Evolutionary conservation across 2,797 vertebrate genomes (phyloP).

Genomic region (Megaceryle alcyon): DNA sequence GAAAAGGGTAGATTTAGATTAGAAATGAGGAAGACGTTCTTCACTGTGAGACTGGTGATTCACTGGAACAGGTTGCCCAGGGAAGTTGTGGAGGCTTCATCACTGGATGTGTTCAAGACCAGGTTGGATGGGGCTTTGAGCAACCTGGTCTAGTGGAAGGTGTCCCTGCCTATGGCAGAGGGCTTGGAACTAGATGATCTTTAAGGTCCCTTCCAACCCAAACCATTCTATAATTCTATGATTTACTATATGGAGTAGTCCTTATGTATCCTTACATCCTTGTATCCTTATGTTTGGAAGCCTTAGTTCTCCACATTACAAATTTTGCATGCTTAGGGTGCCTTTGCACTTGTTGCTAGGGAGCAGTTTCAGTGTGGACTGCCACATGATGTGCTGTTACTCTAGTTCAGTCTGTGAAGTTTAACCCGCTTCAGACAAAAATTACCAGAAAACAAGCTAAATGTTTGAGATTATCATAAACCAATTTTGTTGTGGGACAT

Average conservation of each 20-base stretch:
- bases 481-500: background rate
- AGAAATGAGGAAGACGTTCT: no score
- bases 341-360: background rate
- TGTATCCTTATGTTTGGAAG: background rate
- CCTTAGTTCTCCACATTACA: background rate
- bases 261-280: background rate
- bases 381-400: constrained; percentile 73
- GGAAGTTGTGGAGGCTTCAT: no score
- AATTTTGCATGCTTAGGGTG: background rate
- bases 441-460: background rate
- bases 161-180: no score
- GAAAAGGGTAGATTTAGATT: no score
- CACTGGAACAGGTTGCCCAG: no score
- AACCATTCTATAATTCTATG: no score
- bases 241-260: background rate
- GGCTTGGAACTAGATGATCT: no score
- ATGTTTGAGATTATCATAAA: background rate
- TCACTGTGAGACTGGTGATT: no score
- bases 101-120: no score
- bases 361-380: background rate
- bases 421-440: background rate
- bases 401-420: background rate
- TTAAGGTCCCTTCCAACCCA: no score
- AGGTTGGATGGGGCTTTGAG: no score
- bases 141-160: no score